Conservation (phyloP, 2,797 vertebrate genomes). For the Cirrhinus molitorella region DNA sequence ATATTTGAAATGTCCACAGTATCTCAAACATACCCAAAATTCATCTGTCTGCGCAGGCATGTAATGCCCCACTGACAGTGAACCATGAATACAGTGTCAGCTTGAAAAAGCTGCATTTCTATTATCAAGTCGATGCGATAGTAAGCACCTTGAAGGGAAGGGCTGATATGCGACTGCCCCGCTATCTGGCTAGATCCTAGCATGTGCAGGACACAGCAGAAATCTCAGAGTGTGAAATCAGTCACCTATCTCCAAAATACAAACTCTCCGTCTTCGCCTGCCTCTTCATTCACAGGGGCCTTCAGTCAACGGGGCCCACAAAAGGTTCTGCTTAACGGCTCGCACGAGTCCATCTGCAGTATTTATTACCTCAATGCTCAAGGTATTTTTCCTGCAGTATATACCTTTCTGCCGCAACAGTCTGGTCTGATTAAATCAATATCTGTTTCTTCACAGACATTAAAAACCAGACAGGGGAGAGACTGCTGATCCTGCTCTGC, state of each 20-base stretch:
- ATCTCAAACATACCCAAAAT: constrained; percentile 47
- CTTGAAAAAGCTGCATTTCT: constrained; percentile 53
- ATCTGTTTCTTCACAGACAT: constrained; percentile 67
- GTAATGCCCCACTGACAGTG: constrained; percentile 40
- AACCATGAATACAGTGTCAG: constrained; percentile 53
- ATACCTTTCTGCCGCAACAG: constrained; percentile 70
- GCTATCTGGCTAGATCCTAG: constrained; percentile 55
- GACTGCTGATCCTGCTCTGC: constrained; percentile 58
- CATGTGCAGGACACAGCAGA: constrained; percentile 47
- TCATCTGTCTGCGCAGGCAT: constrained; percentile 36
- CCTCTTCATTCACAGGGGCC: constrained; percentile 57
- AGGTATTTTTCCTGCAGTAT: constrained; percentile 40
- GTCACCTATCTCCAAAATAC: constrained; percentile 61
- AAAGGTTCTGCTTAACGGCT: constrained; percentile 71
- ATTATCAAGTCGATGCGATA: constrained; percentile 59
- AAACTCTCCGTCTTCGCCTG: constrained; percentile 47
- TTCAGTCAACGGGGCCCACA: constrained; percentile 70
- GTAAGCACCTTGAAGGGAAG: constrained; percentile 56
- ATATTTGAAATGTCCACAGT: constrained; percentile 3
- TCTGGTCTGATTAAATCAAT: constrained; percentile 78
- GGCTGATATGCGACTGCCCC: constrained; percentile 41
- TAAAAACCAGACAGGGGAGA: constrained; percentile 60
- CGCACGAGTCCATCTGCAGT: constrained; percentile 66
- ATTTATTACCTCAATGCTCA: constrained; percentile 61
- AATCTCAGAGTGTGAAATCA: constrained; percentile 61